A percentile compares a stretch with the other conserved stretches of the same genome.
These are phyloP conservation scores for Lindbergichthys nudifrons DNA, from an alignment of 2,797 vertebrate genomes.

Conservation along the genomic window DNA sequence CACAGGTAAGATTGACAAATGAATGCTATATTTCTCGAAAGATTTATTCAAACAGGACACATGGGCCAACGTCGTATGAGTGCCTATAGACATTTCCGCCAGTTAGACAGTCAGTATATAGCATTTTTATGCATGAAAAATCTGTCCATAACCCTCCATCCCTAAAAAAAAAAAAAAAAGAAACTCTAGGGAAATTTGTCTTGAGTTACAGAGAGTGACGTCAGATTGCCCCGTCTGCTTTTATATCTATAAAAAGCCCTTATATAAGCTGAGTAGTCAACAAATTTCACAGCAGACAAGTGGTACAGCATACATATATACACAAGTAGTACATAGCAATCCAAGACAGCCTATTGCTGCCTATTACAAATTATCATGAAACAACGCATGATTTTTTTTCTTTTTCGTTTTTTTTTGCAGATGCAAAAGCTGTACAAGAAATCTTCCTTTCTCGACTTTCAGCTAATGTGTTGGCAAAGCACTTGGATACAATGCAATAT, in stretches of 20 bases:
- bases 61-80: constrained; percentile 68
- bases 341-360: constrained; percentile 79
- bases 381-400: constrained; percentile 68
- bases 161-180: constrained; percentile 71
- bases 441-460: constrained; percentile 58
- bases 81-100: constrained; percentile 69
- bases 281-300: constrained; percentile 82
- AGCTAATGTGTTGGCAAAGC: constrained; percentile 79
- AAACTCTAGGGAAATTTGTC: constrained; percentile 65
- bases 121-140: constrained; percentile 78
- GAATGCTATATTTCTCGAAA: constrained; percentile 63
- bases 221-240: constrained; percentile 77
- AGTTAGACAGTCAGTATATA: constrained; percentile 72
- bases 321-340: constrained; percentile 81
- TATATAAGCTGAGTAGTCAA: constrained; percentile 84
- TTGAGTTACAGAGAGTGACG: constrained; percentile 71
- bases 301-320: constrained; percentile 83
- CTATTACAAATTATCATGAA: constrained; percentile 79
- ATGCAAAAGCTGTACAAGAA: constrained; percentile 83
- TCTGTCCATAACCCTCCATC: constrained; percentile 60
- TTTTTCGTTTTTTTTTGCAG: constrained; percentile 54
- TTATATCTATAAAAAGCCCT: constrained; percentile 86
- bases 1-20: constrained; percentile 39
- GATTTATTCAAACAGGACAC: constrained; percentile 80
- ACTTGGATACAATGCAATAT: constrained; percentile 82